Conservation (phyloP, 2,113 vertebrate species). For the Callaeas wilsoni region DNA sequence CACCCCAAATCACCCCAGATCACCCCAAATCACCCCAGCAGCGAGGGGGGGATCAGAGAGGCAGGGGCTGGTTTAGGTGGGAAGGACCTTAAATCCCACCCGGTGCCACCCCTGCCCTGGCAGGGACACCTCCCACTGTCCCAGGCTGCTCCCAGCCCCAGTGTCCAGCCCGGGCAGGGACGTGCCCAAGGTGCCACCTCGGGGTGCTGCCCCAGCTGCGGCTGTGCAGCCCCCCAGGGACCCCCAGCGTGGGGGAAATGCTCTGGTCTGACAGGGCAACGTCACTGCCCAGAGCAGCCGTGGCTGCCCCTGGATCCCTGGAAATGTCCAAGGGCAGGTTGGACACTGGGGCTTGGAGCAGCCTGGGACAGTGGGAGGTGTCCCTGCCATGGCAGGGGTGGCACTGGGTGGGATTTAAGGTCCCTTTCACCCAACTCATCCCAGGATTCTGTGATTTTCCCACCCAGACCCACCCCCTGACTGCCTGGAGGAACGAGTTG, state of each 20-base stretch:
- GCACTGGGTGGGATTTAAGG: accelerated
- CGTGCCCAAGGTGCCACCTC: no score
- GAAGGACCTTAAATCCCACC: background rate
- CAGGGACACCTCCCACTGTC: background rate
- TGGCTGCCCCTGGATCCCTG: no score
- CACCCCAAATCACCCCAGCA: background rate
- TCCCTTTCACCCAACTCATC: background rate
- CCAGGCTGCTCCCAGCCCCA: no score
- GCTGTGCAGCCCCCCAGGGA: no score
- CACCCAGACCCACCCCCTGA: accelerated
- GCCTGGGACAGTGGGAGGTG: background rate
- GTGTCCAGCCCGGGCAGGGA: no score
- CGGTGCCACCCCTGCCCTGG: background rate
- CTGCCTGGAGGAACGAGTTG: accelerated
- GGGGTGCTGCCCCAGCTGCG: no score
- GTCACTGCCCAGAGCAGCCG: no score
- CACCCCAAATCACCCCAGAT: background rate
- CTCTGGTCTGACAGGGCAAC: no score
- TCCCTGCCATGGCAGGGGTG: background rate
- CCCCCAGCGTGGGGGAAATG: no score
- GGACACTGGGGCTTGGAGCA: background rate
- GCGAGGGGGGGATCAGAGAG: background rate
- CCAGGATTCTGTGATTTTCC: background rate
- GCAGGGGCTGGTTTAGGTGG: background rate
- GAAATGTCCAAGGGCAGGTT: background rate